Evolutionary conservation across 2,888 invertebrate species (phyloP), one percentile per base, ranked within the genome.

Genomic region (Dynastes maya): DNA sequence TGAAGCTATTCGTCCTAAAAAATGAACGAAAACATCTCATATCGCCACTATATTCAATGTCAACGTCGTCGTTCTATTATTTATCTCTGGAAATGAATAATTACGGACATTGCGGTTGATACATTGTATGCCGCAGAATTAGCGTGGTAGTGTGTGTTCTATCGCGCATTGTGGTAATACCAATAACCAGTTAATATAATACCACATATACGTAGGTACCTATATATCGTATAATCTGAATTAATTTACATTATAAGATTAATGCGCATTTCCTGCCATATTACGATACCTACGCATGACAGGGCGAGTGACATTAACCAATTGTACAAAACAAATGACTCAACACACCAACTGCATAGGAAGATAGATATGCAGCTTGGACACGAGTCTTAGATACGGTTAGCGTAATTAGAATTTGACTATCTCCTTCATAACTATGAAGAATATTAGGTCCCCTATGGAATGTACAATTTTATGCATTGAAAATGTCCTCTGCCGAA

Each of bases 211-310:
- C 32, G 58, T 72, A 72, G 58, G 49, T 55, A 58, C 40, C 55
- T 67, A 22, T 45, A 45, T 45, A 45, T 67, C 67, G 67, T 67
- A 22, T 67, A 67, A 67, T 67, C 67, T 49, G 67, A 67, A 67
- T 67, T 49, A 72, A 72, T 72, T 72, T 58, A 72, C 72, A 72
- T 40, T 58, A 72, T 40, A 58, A 72, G 37, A 72, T 72, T 72
- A 72, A 72, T 58, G 55, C 72, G 72, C 58, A 72, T 58, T 72
- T 72, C 72, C 72, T 72, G 72, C 16, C 61, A 49, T 40, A 58
- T 58, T 72, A 72, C 51, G 55, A 72, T 72, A 72, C 72, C 55
- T 70, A 58, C 72, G 58, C 58, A 13, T 58, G 37, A 58, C 72
- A 72, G 37, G 29, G 22, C 72, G 58, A 55, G 55, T 71, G 53